Evolutionary conservation across 2,113 vertebrate species (phyloP).

Genomic region (Lasiurus cinereus): DNA sequence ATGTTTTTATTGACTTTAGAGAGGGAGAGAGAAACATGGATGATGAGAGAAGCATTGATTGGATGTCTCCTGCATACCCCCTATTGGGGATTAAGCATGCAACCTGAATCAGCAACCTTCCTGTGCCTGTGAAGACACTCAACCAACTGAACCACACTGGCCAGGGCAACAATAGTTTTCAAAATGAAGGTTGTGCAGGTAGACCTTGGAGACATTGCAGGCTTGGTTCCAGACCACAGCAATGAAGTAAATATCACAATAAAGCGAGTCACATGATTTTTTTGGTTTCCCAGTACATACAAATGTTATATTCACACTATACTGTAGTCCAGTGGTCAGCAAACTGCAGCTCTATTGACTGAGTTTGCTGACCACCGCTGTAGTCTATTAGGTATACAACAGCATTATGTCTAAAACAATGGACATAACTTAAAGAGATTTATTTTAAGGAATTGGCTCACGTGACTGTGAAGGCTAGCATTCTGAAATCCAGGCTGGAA

Average conservation of each 20-base stretch:
- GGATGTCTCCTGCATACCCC: no score
- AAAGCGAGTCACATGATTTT: background rate
- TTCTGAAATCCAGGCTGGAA: background rate
- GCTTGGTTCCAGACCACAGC: background rate
- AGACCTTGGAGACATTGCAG: no score
- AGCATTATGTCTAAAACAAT: no score
- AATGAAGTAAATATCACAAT: background rate
- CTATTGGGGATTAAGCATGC: no score
- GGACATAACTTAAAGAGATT: background rate
- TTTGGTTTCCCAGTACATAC: background rate
- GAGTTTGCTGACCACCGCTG: no score
- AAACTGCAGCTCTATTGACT: no score
- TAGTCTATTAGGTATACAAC: fast-evolving
- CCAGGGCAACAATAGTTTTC: background rate
- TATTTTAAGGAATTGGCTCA: background rate
- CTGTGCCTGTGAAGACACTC: background rate
- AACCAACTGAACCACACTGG: background rate
- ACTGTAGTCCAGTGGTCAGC: no score
- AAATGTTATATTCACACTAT: no score
- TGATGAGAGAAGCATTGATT: no score
- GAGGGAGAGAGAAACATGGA: background rate
- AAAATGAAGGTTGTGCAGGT: background rate
- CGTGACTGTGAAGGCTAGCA: background rate
- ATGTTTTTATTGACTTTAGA: background rate
- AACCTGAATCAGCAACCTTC: no score